Conservation (phyloP, 2,113 vertebrate species). For the Nasalis larvatus region DNA sequence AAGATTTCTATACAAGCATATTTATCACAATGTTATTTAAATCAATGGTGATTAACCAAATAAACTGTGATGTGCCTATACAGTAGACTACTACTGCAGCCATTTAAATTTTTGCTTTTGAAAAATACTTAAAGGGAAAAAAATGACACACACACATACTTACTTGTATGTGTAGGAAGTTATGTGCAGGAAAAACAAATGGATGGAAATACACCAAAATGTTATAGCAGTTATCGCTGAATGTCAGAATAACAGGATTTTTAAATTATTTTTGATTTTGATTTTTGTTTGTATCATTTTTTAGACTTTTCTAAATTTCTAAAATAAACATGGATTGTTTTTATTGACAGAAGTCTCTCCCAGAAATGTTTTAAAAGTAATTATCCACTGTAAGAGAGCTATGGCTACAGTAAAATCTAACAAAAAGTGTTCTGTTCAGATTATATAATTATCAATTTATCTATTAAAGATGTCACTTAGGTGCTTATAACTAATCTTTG, state of each 20-base stretch:
- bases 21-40: neutral
- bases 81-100: accelerated
- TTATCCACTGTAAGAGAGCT: neutral
- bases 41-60: neutral
- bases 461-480: neutral
- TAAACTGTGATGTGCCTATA: neutral
- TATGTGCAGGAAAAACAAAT: neutral
- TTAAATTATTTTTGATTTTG: neutral
- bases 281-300: neutral
- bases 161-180: neutral
- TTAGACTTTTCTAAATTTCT: neutral
- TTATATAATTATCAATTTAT: neutral
- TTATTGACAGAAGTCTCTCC: neutral
- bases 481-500: neutral
- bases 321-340: constrained; percentile 5
- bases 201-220: neutral
- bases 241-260: neutral
- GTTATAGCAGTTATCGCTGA: neutral
- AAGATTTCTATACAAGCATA: neutral
- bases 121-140: neutral
- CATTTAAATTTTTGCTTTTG: neutral
- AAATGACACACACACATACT: neutral
- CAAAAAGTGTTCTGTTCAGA: neutral
- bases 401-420: neutral
- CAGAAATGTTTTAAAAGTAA: neutral